phyloP scores from a whole-genome alignment of 2,888 invertebrate genomes.

The Prostheceraeus crozeri region DNA sequence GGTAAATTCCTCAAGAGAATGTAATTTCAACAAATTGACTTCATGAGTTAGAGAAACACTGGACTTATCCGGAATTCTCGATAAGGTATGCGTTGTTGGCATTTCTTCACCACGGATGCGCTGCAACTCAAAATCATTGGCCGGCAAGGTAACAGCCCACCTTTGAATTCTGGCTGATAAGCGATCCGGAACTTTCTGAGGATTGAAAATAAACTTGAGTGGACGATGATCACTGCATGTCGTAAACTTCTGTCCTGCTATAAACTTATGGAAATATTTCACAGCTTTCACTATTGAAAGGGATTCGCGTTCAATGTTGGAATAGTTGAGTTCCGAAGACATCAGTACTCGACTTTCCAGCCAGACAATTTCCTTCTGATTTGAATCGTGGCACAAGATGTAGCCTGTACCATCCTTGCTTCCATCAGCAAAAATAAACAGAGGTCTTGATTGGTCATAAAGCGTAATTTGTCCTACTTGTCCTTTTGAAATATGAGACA shows the following conservation, averaged over 20 bases:
- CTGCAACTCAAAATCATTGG: constrained; percentile 47
- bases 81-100: constrained; percentile 46
- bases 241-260: constrained; percentile 51
- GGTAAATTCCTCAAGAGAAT: constrained; percentile 9
- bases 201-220: constrained; percentile 48
- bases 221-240: constrained; percentile 52
- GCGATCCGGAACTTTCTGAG: constrained; percentile 42
- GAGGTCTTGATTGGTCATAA: neutral
- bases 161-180: constrained; percentile 43
- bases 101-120: constrained; percentile 43
- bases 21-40: constrained; percentile 20
- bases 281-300: constrained; percentile 50
- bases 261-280: constrained; percentile 50
- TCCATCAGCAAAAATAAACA: neutral
- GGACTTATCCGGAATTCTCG: constrained; percentile 40
- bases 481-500: constrained; percentile 9
- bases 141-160: constrained; percentile 44
- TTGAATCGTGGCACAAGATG: neutral
- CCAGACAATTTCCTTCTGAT: constrained; percentile 28
- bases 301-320: constrained; percentile 50
- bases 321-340: constrained; percentile 48
- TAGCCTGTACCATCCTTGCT: neutral
- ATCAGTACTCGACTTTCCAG: constrained; percentile 29
- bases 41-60: neutral
- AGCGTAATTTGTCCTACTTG: neutral